These are phyloP conservation scores for Tokudaia muenninki DNA, from an alignment of 2,797 vertebrate species.

Conservation along the genomic window DNA sequence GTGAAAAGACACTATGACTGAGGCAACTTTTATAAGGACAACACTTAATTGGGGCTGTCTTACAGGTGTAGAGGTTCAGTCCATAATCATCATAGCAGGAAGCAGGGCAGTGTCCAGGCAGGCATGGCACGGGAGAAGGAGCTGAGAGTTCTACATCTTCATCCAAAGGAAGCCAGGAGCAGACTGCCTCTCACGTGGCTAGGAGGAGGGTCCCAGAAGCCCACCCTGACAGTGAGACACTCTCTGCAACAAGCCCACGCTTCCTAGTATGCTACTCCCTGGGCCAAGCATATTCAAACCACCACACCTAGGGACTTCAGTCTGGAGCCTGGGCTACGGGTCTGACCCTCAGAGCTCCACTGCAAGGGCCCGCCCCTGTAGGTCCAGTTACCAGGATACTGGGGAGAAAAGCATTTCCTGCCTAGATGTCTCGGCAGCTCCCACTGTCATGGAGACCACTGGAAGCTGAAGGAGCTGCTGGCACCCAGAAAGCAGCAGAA, in stretches of 20 bases:
- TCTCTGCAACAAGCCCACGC: neutral
- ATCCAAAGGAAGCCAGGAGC: neutral
- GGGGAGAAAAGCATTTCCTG: slow-evolving; percentile 59
- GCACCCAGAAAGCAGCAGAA: neutral
- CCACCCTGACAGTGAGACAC: neutral
- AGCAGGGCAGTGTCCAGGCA: neutral
- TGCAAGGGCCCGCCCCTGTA: neutral
- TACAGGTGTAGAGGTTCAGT: neutral
- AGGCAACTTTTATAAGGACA: neutral
- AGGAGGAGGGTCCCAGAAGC: neutral
- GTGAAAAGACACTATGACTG: neutral
- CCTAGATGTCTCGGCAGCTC: slow-evolving; percentile 10
- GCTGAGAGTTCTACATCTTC: neutral
- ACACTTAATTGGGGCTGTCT: neutral
- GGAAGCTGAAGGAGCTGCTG: neutral
- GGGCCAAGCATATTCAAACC: neutral
- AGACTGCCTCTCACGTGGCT: neutral
- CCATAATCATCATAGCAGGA: neutral
- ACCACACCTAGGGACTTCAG: neutral
- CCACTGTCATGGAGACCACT: slow-evolving; percentile 70
- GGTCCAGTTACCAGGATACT: slow-evolving; percentile 1
- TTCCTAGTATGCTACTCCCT: neutral
- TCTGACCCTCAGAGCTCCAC: neutral
- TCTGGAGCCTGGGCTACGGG: neutral
- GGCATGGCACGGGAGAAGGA: neutral